Base-by-base conservation (phyloP, 2,113 vertebrate species). In the Monopterus albus region DNA sequence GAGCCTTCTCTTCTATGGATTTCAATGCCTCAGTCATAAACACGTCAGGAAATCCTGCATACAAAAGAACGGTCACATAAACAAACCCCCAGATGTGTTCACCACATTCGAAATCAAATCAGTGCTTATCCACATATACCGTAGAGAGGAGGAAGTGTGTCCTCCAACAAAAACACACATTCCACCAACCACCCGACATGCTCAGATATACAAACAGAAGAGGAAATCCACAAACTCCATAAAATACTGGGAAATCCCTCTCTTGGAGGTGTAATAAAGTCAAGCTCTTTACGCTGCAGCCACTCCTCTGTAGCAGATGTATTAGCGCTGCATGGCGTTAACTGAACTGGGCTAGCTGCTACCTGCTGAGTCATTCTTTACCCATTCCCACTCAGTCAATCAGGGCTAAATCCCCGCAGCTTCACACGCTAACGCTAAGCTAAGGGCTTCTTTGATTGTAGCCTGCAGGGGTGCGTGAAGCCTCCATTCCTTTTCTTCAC, bases 331-430 rank as follows among this genome's bases (percentile, higher is more conserved):
- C 42, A 9, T 55, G 65, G 67, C 59, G 21, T 80, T 78, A 79
- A 60, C 74, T 17, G 50, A 70, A 53, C 59, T 21, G 9, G 75
- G 56, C 74, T 85, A 66, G 84, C 82, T 55, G 78, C 78, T 83
- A 81, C 90, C 90, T 86, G 85, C 89, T 83, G 88, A 76, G 89
- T 68, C 76, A 61, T 84, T 88, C 81, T 88, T 73, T 31, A n/a
- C 45, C 65, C 38, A 10, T 17, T 72, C 81, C 78, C 75, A 60
- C 75, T 81, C 74, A 60, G 58, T 87, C 88, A 82, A 89, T 89
- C 81, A 79, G 60, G 58, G 31, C 59, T 72, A 83, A 91, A 81
- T 85, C 83, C 82, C 42, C 65, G 77, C 66, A 70, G 78, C 85
- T 84, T 78, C 84, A 68, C 72, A 78, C 42, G 43, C 77, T 82